These are phyloP conservation scores for Sardina pilchardus DNA, from an alignment of 2,113 vertebrate species.

Conservation along the genomic window DNA sequence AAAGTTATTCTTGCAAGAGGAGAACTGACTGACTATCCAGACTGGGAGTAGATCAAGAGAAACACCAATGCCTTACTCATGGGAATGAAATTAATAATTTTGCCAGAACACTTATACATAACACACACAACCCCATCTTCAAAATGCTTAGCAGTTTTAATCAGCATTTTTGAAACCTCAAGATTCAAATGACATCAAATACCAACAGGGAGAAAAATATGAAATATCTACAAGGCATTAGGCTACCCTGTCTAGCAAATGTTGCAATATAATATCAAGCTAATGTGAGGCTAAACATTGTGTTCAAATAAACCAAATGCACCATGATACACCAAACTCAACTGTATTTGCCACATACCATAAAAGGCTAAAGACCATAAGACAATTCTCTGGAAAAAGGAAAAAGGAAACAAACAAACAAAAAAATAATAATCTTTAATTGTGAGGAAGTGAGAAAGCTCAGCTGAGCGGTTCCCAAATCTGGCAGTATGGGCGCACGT, in stretches of 20 bases:
- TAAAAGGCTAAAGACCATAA: background rate
- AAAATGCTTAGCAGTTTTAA: background rate
- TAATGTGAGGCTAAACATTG: conserved; percentile 1
- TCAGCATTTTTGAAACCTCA: conserved; percentile 49
- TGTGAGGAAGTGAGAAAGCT: background rate
- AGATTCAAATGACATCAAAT: conserved; percentile 42
- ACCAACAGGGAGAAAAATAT: conserved; percentile 42
- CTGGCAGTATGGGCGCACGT: conserved; percentile 61
- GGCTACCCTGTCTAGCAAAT: conserved; percentile 25
- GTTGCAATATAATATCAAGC: conserved; percentile 35
- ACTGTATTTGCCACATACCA: background rate
- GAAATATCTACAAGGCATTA: conserved; percentile 31
- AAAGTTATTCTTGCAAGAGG: background rate
- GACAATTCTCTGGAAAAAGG: background rate
- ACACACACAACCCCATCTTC: background rate
- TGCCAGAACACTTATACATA: no score
- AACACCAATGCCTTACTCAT: background rate
- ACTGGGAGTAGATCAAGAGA: background rate
- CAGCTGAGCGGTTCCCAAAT: background rate
- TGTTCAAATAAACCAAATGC: background rate
- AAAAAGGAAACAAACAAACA: background rate
- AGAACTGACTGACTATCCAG: background rate
- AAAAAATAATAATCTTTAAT: conserved; percentile 29
- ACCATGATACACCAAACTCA: background rate
- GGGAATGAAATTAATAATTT: background rate